Evolutionary conservation across 2,888 invertebrate species (phyloP), one percentile per base, ranked within the genome.

Genomic region (Ephialtes manifestator): DNA sequence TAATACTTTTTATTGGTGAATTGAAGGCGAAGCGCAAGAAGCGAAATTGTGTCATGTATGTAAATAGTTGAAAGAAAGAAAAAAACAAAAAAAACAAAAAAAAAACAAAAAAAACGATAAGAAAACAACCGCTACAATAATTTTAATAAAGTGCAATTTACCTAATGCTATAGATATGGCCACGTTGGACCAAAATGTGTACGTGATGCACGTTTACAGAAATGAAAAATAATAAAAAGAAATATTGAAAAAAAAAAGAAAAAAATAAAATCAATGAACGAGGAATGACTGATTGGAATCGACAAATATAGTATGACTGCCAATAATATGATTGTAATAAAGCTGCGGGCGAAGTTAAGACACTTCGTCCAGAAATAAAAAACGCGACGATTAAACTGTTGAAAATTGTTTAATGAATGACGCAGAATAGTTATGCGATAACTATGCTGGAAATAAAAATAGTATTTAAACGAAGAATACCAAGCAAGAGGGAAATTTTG

Each of bases 71-170:
- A 46, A 43, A 67, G 39, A 83, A 88, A 83, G 76, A 74, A 81
- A 87, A 87, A 87, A n/a, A n/a, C n/a, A n/a, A n/a, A n/a, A n/a
- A n/a, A n/a, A 86, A 86, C 81, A 81, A 67, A 43, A 43, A 72
- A 53, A 83, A 88, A 86, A 85, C 79, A 81, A 83, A 78, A 74
- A 81, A 87, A 87, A 87, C 84, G 89, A 63, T 63, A 58, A 67
- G 39, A 60, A 68, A 81, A 65, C 31, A 81, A 80, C 65, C 51
- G 75, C 76, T 78, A 86, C 74, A 76, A 87, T 86, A 82, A 82
- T 75, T 76, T 89, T 51, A 86, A 90, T 81, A 89, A 92, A 91
- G 91, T 92, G 90, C 91, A 92, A 92, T 91, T 92, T 88, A 87
- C 60, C 72, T 86, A 88, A 88, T 87, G 90, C 24, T 75, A 63